Evolutionary conservation across 2,797 vertebrate species (phyloP).

Genomic region (Hypotaenidia okinawae): DNA sequence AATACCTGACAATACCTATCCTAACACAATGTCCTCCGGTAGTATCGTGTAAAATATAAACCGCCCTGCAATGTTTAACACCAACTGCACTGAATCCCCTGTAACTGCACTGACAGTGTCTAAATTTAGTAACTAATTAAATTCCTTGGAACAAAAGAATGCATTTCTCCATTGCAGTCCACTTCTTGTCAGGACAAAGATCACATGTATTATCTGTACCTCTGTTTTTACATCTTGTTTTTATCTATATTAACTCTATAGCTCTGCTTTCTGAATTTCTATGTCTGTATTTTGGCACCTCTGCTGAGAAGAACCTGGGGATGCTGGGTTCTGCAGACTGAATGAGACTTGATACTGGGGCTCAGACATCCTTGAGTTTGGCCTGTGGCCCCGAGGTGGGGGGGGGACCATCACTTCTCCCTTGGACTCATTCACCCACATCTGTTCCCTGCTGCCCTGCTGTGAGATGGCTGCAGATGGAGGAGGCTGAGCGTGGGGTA

Average conservation of each 20-base stretch:
- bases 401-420: neutral
- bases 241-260: neutral
- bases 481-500: neutral
- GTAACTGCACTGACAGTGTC: slow-evolving; percentile 1
- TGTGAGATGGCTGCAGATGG: neutral
- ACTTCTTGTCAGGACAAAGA: neutral
- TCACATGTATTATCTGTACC: neutral
- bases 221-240: neutral
- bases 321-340: neutral
- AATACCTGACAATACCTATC: neutral
- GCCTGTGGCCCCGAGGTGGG: neutral
- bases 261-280: neutral
- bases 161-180: neutral
- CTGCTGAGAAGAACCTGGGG: neutral
- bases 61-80: slow-evolving; percentile 28
- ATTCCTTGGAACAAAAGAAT: slow-evolving; percentile 16
- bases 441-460: neutral
- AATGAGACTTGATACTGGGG: fast-evolving
- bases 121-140: slow-evolving; percentile 66
- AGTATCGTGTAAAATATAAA: slow-evolving; percentile 17
- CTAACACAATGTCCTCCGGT: neutral
- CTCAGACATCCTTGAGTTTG: neutral
- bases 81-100: neutral
- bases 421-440: neutral
- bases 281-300: neutral